Percentiles rank a stretch among this genome's conserved stretches.
phyloP scores from a whole-genome alignment of 2,113 vertebrate species.

The Python bivittatus region DNA sequence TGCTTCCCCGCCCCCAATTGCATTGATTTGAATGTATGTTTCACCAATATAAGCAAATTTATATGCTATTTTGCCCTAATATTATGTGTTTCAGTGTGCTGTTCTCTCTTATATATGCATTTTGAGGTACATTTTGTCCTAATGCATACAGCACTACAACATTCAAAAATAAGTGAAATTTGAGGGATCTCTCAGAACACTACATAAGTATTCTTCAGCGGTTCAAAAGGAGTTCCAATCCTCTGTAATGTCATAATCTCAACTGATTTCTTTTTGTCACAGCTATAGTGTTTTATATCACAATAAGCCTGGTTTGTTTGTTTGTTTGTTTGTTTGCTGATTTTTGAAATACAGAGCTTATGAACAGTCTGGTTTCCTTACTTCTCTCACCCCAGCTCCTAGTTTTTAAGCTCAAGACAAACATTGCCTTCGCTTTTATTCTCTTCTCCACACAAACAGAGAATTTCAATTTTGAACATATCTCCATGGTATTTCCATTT shows the following conservation, averaged over 20 bases:
- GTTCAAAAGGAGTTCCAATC: not conserved
- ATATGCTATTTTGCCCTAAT: too few relatives aligned
- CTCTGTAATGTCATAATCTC: not conserved
- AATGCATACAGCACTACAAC: not conserved
- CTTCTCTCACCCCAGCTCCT: not conserved
- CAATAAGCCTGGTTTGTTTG: not conserved
- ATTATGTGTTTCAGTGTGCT: not conserved
- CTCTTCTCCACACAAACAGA: not conserved
- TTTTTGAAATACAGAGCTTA: not conserved
- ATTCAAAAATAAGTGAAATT: not conserved
- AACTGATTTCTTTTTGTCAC: not conserved
- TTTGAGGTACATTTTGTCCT: not conserved
- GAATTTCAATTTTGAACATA: not conserved
- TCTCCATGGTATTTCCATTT: not conserved
- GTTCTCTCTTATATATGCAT: not conserved
- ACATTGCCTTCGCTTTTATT: not conserved
- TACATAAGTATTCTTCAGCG: not conserved
- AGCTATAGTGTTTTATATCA: not conserved
- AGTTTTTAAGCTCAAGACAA: not conserved
- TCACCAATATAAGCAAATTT: not conserved
- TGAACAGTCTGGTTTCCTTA: not conserved
- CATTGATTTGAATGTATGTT: not conserved
- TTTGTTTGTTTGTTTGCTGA: not conserved
- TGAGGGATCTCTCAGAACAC: not conserved
- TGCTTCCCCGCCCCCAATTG: too few relatives aligned